Base-by-base conservation (phyloP, 2,797 vertebrate species). In the Cryptoprocta ferox region DNA sequence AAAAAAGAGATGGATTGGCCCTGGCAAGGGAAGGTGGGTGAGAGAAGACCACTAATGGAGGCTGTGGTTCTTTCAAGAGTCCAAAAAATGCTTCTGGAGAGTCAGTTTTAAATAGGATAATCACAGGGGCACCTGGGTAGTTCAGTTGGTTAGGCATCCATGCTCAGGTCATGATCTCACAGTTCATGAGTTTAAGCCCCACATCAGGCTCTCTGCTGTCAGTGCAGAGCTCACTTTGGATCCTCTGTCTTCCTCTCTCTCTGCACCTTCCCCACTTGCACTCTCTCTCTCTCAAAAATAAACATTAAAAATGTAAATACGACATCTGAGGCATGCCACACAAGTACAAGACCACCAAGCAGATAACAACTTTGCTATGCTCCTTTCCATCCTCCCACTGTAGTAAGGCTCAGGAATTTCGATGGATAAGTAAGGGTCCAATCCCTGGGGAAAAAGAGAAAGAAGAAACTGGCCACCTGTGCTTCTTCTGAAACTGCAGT, bases 341-440 rank as follows among this genome's bases (percentile, higher is more conserved):
- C 5, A 45, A 18, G 30, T 89, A 30, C 11, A 30, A 37, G 45
- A 71, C 15, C 2, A 1, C 45, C 18, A 28, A 14, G 14, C 37
- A 12, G 32, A 14, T 7, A 39, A 32, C 10, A 84, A 9, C n/a
- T 61, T 30, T 8, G 28, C 56, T 6, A 2, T 19, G 14, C 16
- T 1, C 0, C 50, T 56, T 76, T 65, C 18, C 6, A 1, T 50
- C 45, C 37, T 5, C 26, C 42, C 4, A 50, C n/a, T 0, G 1
- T 15, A 14, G 28, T 30, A 50, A 53, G 37, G 30, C 89, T 87
- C 48, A 83, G 85, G 61, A 84, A 65, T 5, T 19, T 68, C 35
- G 30, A 8, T 9, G 19, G 45, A 63, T 4, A 91, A n/a, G 35
- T 39, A 73, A 63, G 32, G 56, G 12, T 14, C 26, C 18, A 56